Evolutionary conservation across 64 coral and sea anemone species (phyloP).

Genomic region (Montipora cactus): DNA sequence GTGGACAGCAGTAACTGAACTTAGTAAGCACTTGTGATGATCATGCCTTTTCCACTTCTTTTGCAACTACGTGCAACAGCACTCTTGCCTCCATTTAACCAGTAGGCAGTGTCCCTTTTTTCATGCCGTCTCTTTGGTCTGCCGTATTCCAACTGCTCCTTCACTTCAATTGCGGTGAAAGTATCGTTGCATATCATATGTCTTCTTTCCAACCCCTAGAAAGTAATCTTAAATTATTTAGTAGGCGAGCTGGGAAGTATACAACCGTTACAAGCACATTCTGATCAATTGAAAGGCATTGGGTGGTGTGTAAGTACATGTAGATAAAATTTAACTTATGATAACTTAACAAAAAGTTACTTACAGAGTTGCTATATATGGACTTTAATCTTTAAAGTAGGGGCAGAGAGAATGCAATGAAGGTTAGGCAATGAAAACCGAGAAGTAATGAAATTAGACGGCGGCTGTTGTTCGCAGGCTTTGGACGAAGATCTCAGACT

Average conservation of each 20-base stretch:
- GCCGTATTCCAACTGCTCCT: neutral
- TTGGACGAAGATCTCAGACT: too few relatives aligned
- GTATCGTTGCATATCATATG: neutral
- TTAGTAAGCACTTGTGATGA: neutral
- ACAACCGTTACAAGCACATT: neutral
- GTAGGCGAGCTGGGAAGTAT: neutral
- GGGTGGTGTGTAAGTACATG: slow-evolving; percentile 7
- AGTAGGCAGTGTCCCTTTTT: neutral
- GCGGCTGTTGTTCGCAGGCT: too few relatives aligned
- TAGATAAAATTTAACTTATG: neutral
- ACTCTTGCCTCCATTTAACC: neutral
- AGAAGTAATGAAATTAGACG: too few relatives aligned
- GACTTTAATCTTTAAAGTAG: neutral
- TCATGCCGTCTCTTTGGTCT: neutral
- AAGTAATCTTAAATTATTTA: neutral
- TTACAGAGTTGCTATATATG: neutral
- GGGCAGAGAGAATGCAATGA: too few relatives aligned
- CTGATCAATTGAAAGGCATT: neutral
- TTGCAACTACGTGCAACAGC: neutral
- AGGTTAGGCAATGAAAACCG: too few relatives aligned
- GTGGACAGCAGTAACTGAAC: neutral
- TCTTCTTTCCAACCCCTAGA: slow-evolving; percentile 33
- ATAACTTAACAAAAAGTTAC: neutral
- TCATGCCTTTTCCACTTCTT: neutral
- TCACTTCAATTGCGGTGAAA: slow-evolving; percentile 5